A percentile compares a stretch with the other conserved stretches of the same genome.
Conservation (phyloP, 2,797 vertebrate species). For the Merluccius polli region DNA sequence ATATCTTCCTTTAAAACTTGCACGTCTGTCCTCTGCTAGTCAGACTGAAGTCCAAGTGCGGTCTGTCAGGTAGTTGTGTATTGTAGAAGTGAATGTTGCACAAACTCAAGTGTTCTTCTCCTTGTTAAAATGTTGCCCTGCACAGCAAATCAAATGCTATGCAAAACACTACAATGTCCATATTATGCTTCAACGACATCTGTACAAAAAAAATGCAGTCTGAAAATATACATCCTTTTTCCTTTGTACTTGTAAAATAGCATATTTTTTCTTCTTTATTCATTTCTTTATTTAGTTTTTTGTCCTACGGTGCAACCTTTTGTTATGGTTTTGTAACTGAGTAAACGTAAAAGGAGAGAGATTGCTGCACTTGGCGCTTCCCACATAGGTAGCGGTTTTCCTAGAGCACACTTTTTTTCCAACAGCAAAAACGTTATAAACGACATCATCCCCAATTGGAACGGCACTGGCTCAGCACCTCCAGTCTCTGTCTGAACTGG, state of each 20-base stretch:
- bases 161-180: constrained; percentile 62
- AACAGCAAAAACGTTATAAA: constrained; percentile 13
- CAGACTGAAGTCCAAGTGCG: constrained; percentile 38
- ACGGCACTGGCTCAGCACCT: constrained; percentile 27
- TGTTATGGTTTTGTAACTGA: constrained; percentile 59
- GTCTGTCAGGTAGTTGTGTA: constrained; percentile 10
- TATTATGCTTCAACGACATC: constrained; percentile 62
- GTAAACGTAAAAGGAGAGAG: constrained; percentile 60
- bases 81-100: constrained; percentile 35
- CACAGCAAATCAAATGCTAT: constrained; percentile 26
- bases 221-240: constrained; percentile 79
- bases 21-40: constrained; percentile 29
- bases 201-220: constrained; percentile 73
- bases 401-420: not conserved
- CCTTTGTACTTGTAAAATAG: constrained; percentile 74
- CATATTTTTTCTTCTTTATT: constrained; percentile 25
- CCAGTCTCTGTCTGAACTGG: constrained; percentile 3
- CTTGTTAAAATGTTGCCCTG: constrained; percentile 31
- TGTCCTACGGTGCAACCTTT: constrained; percentile 62
- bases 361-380: constrained; percentile 32
- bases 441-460: constrained; percentile 27
- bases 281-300: not conserved
- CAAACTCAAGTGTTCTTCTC: constrained; percentile 26
- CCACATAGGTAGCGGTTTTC: constrained; percentile 15
- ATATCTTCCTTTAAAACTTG: constrained; percentile 12